Conservation (phyloP, 2,797 vertebrate genomes). For the Poecilia velifera region DNA sequence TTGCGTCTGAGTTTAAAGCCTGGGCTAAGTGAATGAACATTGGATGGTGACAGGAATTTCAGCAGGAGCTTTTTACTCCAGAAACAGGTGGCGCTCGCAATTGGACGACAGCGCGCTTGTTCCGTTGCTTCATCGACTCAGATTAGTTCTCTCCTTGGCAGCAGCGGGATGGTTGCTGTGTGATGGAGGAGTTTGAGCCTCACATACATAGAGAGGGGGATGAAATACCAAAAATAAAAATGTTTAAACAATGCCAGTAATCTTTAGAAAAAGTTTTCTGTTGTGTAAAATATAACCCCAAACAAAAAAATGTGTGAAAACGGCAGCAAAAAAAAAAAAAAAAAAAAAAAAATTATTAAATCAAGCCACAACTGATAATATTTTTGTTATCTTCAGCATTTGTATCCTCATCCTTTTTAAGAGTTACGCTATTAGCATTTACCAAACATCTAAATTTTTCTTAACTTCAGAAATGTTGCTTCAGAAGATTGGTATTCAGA, state of each 20-base stretch:
- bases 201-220: conserved; percentile 19
- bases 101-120: conserved; percentile 37
- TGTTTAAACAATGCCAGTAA: neutral
- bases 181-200: conserved; percentile 15
- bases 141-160: conserved; percentile 49
- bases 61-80: conserved; percentile 16
- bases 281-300: neutral
- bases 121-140: conserved; percentile 54
- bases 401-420: neutral
- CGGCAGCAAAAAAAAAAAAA: no score
- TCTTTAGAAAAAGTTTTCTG: neutral
- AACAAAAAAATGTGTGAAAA: neutral
- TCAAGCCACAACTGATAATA: neutral
- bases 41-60: conserved; percentile 20
- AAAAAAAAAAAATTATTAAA: no score
- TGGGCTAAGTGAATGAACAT: conserved; percentile 35
- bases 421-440: neutral
- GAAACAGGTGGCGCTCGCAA: conserved; percentile 56
- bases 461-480: neutral
- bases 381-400: neutral
- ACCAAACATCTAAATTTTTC: neutral
- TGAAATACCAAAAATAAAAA: conserved; percentile 12
- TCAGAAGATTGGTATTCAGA: neutral
- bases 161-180: conserved; percentile 35
- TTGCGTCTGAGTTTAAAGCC: conserved; percentile 39